phyloP scores from a whole-genome alignment of 2,113 vertebrate genomes.

The Eonycteris spelaea region DNA sequence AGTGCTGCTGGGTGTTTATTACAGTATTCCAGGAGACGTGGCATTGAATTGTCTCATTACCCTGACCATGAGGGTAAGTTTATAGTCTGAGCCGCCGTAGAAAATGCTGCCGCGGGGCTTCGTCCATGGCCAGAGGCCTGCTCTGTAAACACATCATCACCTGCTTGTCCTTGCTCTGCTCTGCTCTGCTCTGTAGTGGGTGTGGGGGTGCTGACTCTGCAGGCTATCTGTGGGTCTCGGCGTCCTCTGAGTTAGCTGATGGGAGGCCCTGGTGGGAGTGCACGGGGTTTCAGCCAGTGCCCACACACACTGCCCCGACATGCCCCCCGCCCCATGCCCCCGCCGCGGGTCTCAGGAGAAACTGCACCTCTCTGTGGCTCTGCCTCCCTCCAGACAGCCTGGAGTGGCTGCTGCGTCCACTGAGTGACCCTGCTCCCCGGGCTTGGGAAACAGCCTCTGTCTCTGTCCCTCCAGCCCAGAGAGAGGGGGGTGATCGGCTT shows the following conservation, averaged over 20 bases:
- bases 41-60: background rate
- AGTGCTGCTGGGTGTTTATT: fast-evolving
- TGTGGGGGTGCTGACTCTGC: no score
- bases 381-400: background rate
- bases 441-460: background rate
- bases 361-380: background rate
- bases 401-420: background rate
- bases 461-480: background rate
- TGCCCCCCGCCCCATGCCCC: no score
- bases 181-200: background rate
- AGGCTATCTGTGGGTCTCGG: background rate
- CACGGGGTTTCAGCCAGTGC: no score
- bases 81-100: background rate
- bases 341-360: background rate
- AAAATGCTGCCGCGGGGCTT: no score
- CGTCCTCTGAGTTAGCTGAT: fast-evolving
- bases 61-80: background rate
- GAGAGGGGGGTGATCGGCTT: no score
- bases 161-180: background rate
- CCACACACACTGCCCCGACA: no score
- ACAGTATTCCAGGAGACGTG: background rate
- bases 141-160: background rate
- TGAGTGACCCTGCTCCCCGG: background rate
- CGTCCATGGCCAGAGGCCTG: background rate
- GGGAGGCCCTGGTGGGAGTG: background rate